Evolutionary conservation across 2,888 invertebrate genomes (phyloP).

Genomic region (Melinaea menophilus): DNA sequence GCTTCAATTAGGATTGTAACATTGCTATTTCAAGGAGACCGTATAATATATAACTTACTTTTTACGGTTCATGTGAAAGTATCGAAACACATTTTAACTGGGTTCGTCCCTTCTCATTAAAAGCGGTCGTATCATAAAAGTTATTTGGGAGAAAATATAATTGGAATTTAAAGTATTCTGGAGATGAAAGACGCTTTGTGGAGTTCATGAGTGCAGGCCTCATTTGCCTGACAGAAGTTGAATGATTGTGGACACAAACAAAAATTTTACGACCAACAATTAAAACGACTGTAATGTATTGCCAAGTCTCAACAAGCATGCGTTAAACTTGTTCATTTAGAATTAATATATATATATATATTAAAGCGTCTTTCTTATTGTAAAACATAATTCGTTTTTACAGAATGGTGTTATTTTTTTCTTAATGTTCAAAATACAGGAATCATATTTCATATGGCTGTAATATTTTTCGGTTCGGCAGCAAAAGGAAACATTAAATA

Average conservation of each 20-base stretch:
- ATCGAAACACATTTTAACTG: conserved; percentile 8
- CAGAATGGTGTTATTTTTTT: background rate
- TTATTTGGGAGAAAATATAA: conserved; percentile 38
- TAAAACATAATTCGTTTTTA: background rate
- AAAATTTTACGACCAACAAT: conserved; percentile 8
- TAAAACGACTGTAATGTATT: background rate
- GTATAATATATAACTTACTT: conserved; percentile 5
- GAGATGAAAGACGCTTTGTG: conserved; percentile 45
- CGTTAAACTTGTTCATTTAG: background rate
- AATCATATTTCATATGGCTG: conserved; percentile 12
- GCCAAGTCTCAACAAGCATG: background rate
- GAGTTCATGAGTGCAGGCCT: conserved; percentile 40
- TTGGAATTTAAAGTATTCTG: conserved; percentile 31
- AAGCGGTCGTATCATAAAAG: background rate
- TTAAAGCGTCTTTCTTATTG: background rate
- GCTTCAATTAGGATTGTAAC: background rate
- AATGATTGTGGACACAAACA: conserved; percentile 42
- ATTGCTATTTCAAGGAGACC: background rate
- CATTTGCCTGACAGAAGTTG: conserved; percentile 45
- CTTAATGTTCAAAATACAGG: background rate
- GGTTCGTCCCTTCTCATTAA: background rate
- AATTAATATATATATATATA: background rate
- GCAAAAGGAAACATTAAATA: conserved; percentile 24
- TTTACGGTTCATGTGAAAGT: conserved; percentile 12
- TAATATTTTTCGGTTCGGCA: conserved; percentile 10